Evolutionary conservation across 1,140 invertebrate genomes (phyloP), one percentile per base, ranked within the genome.

Genomic region (Aethina tumida): DNA sequence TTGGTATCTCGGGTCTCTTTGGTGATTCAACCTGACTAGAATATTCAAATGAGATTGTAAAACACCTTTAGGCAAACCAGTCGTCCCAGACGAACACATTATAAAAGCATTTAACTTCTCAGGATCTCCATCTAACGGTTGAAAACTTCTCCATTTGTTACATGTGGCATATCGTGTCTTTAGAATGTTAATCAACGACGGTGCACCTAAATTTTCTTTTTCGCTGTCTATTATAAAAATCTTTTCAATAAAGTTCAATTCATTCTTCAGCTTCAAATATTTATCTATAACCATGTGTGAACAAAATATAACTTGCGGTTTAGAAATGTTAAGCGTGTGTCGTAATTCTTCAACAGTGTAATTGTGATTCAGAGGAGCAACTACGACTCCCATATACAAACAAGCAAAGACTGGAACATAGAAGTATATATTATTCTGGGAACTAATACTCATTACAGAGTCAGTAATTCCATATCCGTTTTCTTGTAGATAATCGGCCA

Each of bases 61-160:
- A 0, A 84, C 83, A 12, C 81, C 83, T 61, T 88, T 88, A 0
- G 84, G 82, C 19, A 76, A 54, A 36, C 84, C 81, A 17, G 81
- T 86, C 5, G 82, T 84, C 12, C 82, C 82, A 2, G 69, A 70
- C 8, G 67, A 70, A 48, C 65, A 70, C 4, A 69, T 40, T n/a
- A 72, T 59, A 5, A 64, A 43, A 1, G 62, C 56, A 0, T 50
- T 41, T 36, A 62, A 43, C 34, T 51, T 34, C 5, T 34, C 29
- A 2, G 29, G 5, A 35, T 50, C 30, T 6, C 50, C 47, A 18
- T 43, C n/a, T 7, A 13, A 32, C 6, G 41, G 43, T 12, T 19
- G 28, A 22, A 51, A 49, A 2, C 25, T 25, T 6, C 18, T 24
- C 15, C 34, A 25, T 17, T 26, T 10, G 9, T 16, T 15, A 9